phyloP scores from a whole-genome alignment of 2,113 vertebrate genomes.

The Columba livia region DNA sequence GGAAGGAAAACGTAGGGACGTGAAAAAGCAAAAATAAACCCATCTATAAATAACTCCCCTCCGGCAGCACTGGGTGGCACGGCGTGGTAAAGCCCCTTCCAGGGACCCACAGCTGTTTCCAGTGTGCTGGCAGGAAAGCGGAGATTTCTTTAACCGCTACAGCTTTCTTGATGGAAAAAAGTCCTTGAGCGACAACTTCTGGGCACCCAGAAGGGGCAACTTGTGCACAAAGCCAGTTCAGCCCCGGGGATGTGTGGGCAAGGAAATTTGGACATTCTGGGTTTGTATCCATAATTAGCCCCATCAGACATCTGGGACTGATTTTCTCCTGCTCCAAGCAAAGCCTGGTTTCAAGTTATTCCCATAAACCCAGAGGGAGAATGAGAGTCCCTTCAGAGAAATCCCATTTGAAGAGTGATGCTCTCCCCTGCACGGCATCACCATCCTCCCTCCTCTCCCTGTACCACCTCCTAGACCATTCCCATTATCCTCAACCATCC shows the following conservation, averaged over 20 bases:
- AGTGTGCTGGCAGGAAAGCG: not conserved
- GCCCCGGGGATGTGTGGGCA: accelerated
- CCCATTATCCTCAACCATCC: not conserved
- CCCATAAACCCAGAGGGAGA: accelerated
- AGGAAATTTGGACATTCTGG: not conserved
- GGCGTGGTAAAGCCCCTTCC: constrained; percentile 9
- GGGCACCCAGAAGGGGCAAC: not conserved
- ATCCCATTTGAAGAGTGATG: not conserved
- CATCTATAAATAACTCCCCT: constrained; percentile 34
- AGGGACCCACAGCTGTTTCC: constrained; percentile 21
- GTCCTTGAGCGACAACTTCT: not conserved
- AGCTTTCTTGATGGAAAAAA: not conserved
- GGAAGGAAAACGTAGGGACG: constrained; percentile 40
- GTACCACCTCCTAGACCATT: not conserved
- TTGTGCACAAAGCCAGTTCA: not conserved
- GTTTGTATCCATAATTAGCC: not conserved
- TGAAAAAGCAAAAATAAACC: constrained; percentile 46
- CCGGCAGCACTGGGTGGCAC: not conserved
- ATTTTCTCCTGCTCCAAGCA: not conserved
- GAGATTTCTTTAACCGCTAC: not conserved
- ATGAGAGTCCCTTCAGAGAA: not conserved
- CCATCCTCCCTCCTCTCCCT: not conserved
- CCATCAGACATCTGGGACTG: not conserved
- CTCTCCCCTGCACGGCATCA: accelerated
- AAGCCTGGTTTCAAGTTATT: not conserved